phyloP scores from a whole-genome alignment of 2,113 vertebrate genomes.

The Glaucomys volans region DNA sequence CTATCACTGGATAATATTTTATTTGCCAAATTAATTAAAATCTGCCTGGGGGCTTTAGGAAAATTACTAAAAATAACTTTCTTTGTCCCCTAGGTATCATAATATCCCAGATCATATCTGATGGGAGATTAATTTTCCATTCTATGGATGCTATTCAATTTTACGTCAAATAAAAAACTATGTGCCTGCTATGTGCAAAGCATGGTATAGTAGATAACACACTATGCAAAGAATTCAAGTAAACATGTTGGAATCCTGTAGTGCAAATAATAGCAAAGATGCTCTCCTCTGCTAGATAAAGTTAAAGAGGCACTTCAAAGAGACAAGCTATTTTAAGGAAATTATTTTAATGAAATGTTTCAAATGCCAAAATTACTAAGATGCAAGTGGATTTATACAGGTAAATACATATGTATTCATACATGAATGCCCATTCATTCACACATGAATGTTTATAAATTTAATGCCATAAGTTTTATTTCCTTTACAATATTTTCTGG shows the following conservation, averaged over 20 bases:
- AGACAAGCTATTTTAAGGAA: neutral
- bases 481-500: neutral
- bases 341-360: constrained; percentile 43
- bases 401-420: neutral
- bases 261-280: constrained; percentile 48
- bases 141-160: constrained; percentile 40
- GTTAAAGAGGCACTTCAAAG: constrained; percentile 10
- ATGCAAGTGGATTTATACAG: constrained; percentile 16
- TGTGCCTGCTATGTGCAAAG: constrained; percentile 19
- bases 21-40: constrained; percentile 72
- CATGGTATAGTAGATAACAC: neutral
- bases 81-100: constrained; percentile 37
- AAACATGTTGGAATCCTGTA: neutral
- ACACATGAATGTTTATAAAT: neutral
- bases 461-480: neutral
- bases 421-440: neutral
- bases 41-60: constrained; percentile 7
- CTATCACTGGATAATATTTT: constrained; percentile 36
- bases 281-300: constrained; percentile 30
- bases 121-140: constrained; percentile 58
- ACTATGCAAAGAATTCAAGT: neutral
- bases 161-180: constrained; percentile 54
- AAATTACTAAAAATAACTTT: constrained; percentile 68
- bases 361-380: constrained; percentile 42
- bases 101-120: constrained; percentile 41